Evolutionary conservation across 2,113 vertebrate genomes (phyloP), one percentile per base, ranked within the genome.

Genomic region (Vimba vimba): DNA sequence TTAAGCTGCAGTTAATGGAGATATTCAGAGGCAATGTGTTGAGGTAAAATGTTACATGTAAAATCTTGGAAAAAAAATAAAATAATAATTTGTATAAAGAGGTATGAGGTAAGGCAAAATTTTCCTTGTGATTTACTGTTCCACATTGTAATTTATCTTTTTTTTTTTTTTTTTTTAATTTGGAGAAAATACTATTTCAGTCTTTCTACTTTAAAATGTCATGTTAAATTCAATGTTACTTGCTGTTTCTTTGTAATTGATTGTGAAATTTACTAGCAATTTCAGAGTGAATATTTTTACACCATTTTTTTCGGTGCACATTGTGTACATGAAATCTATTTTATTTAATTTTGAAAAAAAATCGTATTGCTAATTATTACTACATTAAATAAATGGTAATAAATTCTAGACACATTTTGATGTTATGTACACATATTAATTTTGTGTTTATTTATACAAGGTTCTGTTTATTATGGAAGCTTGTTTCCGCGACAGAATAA

Each of bases 1-100:
- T 17, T 62, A 47, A 36, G 27, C 25, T 71, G 71, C 50, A 30
- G 82, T 68, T 78, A 62, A 66, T 19, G 75, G 57, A 80, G 47
- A 36, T 9, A 15, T 68, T 55, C 74, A 19, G 13, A 50, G n/a
- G 10, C 12, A 39, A 11, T 30, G 25, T 23, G 45, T 23, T 62
- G 23, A 43, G 71, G 55, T 60, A 64, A 76, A 33, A 17, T 73
- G 13, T 39, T 59, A 47, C n/a, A 9, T 43, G 50, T 39, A 60
- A 74, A 27, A 30, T 71, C 6, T 36, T 23, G 36, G 0, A 6
- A 6, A 43, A 9, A 1, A 43, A 9, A 8, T 0, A 1, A 4
- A 33, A 33, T 33, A 33, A 3, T 33, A 33, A 33, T 33, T 69
- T 3, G 59, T 62, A 25, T 25, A 62, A 25, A 12, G n/a, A 62